Base-by-base conservation (phyloP, 1,140 invertebrate species). In the Colletes latitarsis region DNA sequence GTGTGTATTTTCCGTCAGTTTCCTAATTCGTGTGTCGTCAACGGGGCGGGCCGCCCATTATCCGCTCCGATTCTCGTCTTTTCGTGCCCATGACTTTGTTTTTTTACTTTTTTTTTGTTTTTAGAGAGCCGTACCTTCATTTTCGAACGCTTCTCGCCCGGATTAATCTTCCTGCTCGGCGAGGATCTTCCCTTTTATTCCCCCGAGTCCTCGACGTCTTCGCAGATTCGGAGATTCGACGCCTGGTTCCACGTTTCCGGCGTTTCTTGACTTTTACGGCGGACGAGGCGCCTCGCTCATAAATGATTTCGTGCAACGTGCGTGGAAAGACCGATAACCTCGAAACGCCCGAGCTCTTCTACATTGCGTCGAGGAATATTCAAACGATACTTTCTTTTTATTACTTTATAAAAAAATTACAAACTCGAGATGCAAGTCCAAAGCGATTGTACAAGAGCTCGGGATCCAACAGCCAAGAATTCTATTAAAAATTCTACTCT, bases 111-210 rank as follows among this genome's bases (percentile, higher is more conserved):
- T 60, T 69, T 78, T 63, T 77, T 64, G 41, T 77, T 70, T 57
- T 71, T 62, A 71, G 62, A 21, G 46, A 69, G 52, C 76, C 57
- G 70, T 88, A 82, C 85, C 81, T 85, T 81, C 83, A 52, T 46
- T 62, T 62, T n/a, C 66, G 21, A 55, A 3, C 2, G 19, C 49
- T 19, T n/a, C 5, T 82, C 21, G 69, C 49, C 39, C 30, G 10
- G 5, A 17, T 0, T 12, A 58, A 67, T 60, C 68, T 68, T 70
- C 41, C 58, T 41, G 58, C 43, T 72, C 64, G 46, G n/a, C 43
- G 63, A 74, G 6, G 41, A 58, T 81, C 49, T 14, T 67, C 46
- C 49, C 15, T 43, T 21, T 10, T 14, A 46, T 46, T 79, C 53
- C 53, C 17, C 8, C n/a, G 4, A 5, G 30, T 55, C 21, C 46